Conservation (phyloP, 2,888 invertebrate species). For the Cryptophagus acutangulus region DNA sequence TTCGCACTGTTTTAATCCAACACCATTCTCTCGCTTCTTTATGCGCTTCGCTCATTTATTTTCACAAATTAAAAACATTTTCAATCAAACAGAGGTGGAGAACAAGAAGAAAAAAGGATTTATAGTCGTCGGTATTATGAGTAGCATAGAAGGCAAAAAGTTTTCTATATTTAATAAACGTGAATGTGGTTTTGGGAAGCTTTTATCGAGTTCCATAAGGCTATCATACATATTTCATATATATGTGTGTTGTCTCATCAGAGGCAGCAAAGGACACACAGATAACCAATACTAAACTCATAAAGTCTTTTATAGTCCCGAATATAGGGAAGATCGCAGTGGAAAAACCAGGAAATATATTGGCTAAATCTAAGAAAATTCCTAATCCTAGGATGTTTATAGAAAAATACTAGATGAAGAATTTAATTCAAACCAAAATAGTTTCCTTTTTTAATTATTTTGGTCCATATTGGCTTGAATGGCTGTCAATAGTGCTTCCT, state of each 20-base stretch:
- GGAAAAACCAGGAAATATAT: slow-evolving; percentile 4
- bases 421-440: too few relatives aligned
- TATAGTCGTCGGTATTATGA: too few relatives aligned
- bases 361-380: too few relatives aligned
- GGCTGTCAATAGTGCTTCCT: too few relatives aligned
- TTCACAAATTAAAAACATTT: too few relatives aligned
- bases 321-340: slow-evolving; percentile 1
- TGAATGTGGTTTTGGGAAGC: background rate
- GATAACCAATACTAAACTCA: slow-evolving; percentile 5
- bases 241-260: slow-evolving; percentile 3
- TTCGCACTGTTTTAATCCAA: slow-evolving; percentile 4
- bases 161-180: slow-evolving; percentile 2
- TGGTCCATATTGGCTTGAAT: too few relatives aligned
- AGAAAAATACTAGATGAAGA: too few relatives aligned
- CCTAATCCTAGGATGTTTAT: too few relatives aligned
- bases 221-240: slow-evolving; percentile 5
- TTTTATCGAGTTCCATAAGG: slow-evolving; percentile 4
- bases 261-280: slow-evolving; percentile 1
- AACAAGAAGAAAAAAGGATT: too few relatives aligned
- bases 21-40: background rate
- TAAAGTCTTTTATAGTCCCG: slow-evolving; percentile 3
- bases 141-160: too few relatives aligned
- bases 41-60: background rate
- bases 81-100: too few relatives aligned
- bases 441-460: too few relatives aligned